Evolutionary conservation across 2,113 vertebrate species (phyloP), one percentile per base, ranked within the genome.

Genomic region (Eublepharis macularius): DNA sequence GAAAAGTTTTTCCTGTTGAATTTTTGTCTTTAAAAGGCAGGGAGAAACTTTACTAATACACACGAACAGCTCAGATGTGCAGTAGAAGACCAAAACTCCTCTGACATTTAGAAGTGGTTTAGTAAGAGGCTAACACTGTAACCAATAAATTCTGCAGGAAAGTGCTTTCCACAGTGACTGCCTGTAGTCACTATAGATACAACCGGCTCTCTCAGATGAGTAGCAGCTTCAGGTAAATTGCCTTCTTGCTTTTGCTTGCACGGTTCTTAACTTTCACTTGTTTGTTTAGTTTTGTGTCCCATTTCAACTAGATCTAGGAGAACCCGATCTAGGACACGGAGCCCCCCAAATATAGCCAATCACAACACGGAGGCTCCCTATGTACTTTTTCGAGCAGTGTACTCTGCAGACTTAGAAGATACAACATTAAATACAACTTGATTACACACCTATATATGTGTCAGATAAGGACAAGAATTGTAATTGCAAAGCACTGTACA

Each of bases 401-500:
- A 10, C 34, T 78, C 36, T 84, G 24, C 36, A 34, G 77, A 70
- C 24, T 69, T 19, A 29, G 65, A 77, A 57, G 47, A 39, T 14
- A 12, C n/a, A 54, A 39, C 16, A 32, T 84, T 69, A 69, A 78
- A n/a, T 49, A 57, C 75, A 21, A n/a, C 17, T 45, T 75, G 13
- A n/a, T 36, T 34, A 54, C 10, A 41, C 47, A 76, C 34, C 69
- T 39, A 10, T 49, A 32, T 36, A 65, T 41, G 68, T 36, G 43
- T 70, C 29, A 70, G 65, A 79, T 51, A 80, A 70, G 76, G 29
- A 73, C 54, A 85, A 74, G 36, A 68, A 84, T 76, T 39, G 32
- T 49, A 80, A 80, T 19, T 72, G 68, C 69, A 85, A 85, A 65
- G 41, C 41, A 47, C 10, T 36, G 32, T 73, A 63, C 51, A 72